Evolutionary conservation across 2,113 vertebrate species (phyloP).

Genomic region (Carassius carassius): DNA sequence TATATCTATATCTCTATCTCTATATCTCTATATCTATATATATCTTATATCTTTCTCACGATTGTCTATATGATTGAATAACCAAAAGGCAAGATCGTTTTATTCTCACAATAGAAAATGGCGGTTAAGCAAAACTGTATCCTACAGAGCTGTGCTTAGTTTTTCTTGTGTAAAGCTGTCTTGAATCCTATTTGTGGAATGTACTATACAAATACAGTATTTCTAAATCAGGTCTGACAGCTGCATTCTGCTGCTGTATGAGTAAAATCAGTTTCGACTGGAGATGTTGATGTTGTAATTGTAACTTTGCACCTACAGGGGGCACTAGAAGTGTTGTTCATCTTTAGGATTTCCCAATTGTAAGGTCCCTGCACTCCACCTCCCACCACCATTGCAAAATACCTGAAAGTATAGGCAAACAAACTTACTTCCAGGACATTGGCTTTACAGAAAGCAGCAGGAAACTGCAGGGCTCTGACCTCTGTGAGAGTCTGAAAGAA

Average conservation of each 20-base stretch:
- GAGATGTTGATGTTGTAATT: neutral
- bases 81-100: neutral
- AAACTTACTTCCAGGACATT: slow-evolving; percentile 85
- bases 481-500: slow-evolving; percentile 86
- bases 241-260: neutral
- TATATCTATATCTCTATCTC: no score
- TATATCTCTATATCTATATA: no score
- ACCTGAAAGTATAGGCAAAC: neutral
- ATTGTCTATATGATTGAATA: no score
- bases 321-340: slow-evolving; percentile 15
- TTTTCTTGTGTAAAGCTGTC: neutral
- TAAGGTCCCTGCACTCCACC: neutral
- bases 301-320: neutral
- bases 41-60: no score
- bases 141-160: neutral
- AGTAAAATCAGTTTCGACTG: neutral
- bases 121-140: neutral
- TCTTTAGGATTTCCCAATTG: neutral
- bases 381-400: neutral
- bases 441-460: slow-evolving; percentile 84
- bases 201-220: neutral
- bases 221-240: slow-evolving; percentile 9
- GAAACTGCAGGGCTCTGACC: slow-evolving; percentile 87
- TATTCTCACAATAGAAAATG: neutral
- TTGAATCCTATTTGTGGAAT: neutral